Conservation (phyloP, 2,113 vertebrate genomes). For the Ptilonorhynchus violaceus region DNA sequence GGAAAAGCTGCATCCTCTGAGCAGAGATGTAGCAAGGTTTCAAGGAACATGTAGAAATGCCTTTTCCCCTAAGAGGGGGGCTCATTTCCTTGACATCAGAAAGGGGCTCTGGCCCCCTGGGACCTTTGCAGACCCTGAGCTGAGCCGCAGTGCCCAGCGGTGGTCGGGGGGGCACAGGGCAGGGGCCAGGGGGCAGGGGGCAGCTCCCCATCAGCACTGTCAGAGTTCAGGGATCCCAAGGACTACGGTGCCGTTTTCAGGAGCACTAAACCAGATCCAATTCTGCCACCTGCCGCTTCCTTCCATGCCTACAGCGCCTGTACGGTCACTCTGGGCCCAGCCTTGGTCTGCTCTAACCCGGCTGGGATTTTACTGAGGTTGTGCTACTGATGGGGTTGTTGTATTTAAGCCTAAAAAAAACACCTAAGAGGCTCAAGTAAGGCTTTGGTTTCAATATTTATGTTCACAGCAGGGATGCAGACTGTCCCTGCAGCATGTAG, state of each 20-base stretch:
- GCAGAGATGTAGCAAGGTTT: neutral
- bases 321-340: accelerated
- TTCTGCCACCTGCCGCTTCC: constrained; percentile 36
- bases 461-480: neutral
- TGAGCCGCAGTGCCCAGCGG: accelerated
- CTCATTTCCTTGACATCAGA: neutral
- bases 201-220: accelerated
- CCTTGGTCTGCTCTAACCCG: neutral
- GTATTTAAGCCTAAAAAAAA: neutral
- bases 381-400: no score
- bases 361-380: accelerated
- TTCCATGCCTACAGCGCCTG: accelerated
- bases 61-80: accelerated
- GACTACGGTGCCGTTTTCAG: neutral
- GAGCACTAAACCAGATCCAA: neutral
- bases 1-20: neutral
- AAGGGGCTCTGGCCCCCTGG: neutral
- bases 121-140: neutral
- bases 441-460: neutral
- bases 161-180: accelerated
- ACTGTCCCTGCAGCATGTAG: accelerated
- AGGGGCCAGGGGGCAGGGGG: no score
- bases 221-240: neutral
- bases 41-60: neutral
- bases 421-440: neutral